Conservation (phyloP, 2,113 vertebrate species). For the Campylomormyrus numenius region DNA sequence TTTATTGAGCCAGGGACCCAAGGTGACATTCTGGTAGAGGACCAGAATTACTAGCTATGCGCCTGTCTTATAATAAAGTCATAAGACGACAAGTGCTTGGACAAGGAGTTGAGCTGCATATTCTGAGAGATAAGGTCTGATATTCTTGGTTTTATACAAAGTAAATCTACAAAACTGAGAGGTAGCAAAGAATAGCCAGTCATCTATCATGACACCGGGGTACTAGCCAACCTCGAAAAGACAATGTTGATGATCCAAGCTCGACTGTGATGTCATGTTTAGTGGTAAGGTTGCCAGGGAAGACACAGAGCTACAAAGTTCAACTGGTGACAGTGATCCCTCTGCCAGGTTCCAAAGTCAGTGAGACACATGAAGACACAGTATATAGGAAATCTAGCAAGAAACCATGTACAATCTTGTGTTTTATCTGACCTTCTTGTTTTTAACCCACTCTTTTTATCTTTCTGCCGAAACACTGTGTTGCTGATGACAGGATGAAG, state of each 20-base stretch:
- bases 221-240: background rate
- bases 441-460: conserved; percentile 43
- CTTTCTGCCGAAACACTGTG: conserved; percentile 33
- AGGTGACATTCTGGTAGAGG: background rate
- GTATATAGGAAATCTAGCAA: background rate
- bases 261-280: background rate
- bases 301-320: background rate
- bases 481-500: conserved; percentile 60
- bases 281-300: background rate
- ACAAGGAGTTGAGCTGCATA: background rate
- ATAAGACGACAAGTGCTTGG: background rate
- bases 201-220: background rate
- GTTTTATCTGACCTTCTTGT: conserved; percentile 20
- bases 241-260: background rate
- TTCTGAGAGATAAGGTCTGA: background rate
- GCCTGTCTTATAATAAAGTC: background rate
- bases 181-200: background rate
- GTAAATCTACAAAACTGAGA: background rate
- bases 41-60: background rate
- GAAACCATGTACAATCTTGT: background rate
- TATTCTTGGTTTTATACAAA: background rate
- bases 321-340: background rate
- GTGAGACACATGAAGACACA: background rate
- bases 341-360: background rate
- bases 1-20: background rate